Conservation (phyloP, 2,888 invertebrate species). For the Dasysyrphus tricinctus region DNA sequence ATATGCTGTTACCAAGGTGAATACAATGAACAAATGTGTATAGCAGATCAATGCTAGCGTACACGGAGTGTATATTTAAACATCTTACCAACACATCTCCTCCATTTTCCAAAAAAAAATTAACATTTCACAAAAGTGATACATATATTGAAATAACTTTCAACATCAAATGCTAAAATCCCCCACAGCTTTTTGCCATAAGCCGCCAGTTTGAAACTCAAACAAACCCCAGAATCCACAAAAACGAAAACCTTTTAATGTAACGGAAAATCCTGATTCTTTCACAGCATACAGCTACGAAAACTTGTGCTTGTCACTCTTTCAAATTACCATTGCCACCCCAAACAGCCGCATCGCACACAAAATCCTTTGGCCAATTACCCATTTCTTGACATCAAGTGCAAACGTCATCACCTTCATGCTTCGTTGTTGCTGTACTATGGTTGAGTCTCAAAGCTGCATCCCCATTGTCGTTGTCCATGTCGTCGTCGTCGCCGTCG, state of each 20-base stretch:
- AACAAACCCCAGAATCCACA: slow-evolving; percentile 38
- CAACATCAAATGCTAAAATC: slow-evolving; percentile 1
- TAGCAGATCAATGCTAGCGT: too few species aligned
- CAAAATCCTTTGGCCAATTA: slow-evolving; percentile 73
- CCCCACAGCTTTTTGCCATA: slow-evolving; percentile 8
- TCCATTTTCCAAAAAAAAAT: neutral
- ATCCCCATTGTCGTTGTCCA: slow-evolving; percentile 4
- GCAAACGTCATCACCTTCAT: slow-evolving; percentile 70
- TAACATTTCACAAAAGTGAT: neutral
- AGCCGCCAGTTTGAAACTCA: slow-evolving; percentile 11
- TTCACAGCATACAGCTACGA: slow-evolving; percentile 30
- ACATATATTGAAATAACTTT: slow-evolving; percentile 2
- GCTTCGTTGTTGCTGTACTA: slow-evolving; percentile 29
- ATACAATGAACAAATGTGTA: too few species aligned
- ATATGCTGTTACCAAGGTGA: too few species aligned
- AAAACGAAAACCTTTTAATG: slow-evolving; percentile 49
- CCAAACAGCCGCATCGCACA: slow-evolving; percentile 43
- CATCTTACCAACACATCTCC: neutral
- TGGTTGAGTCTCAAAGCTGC: slow-evolving; percentile 31
- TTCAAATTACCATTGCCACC: slow-evolving; percentile 39
- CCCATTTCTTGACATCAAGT: slow-evolving; percentile 68
- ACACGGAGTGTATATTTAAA: too few species aligned
- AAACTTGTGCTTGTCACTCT: slow-evolving; percentile 42
- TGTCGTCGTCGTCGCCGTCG: neutral
- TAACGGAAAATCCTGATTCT: slow-evolving; percentile 60